Percentiles rank a stretch among this genome's conserved stretches.
Evolutionary conservation across 30 jellyfish, hydroid and myxozoan species (phyloP).

Genomic region (Morbakka virulenta): DNA sequence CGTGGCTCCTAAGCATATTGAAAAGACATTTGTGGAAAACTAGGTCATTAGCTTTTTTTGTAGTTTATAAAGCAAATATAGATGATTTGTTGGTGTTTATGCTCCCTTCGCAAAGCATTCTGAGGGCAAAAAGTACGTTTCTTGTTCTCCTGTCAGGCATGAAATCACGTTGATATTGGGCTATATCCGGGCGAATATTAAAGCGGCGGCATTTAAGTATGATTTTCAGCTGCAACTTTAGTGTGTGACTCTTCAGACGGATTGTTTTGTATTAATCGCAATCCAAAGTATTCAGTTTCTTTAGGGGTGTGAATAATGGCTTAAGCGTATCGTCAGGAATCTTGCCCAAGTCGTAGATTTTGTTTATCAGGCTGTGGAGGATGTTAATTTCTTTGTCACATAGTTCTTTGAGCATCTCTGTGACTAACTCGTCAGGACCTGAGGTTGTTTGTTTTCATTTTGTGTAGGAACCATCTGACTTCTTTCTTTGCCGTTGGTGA

Average conservation of each 20-base stretch:
- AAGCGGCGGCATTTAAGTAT: neutral
- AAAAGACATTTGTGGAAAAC: neutral
- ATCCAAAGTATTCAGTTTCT: neutral
- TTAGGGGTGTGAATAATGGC: neutral
- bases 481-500: neutral
- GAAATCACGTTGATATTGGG: neutral
- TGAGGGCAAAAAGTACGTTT: neutral
- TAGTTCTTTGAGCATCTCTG: neutral
- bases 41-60: neutral
- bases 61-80: neutral
- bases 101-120: neutral
- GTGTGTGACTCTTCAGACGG: neutral
- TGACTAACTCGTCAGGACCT: neutral
- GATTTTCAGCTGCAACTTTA: neutral
- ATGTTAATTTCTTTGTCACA: conserved; percentile 1
- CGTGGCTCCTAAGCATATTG: neutral
- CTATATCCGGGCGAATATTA: conserved; percentile 4
- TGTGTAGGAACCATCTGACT: neutral
- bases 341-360: neutral
- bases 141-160: neutral
- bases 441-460: neutral
- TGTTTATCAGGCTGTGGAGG: conserved; percentile 7
- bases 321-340: conserved; percentile 3
- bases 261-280: neutral
- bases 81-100: neutral